Percentiles rank a stretch among this genome's conserved stretches.
These are phyloP conservation scores for Napeogenes inachia DNA, from an alignment of 2,888 invertebrate species.

Conservation along the genomic window DNA sequence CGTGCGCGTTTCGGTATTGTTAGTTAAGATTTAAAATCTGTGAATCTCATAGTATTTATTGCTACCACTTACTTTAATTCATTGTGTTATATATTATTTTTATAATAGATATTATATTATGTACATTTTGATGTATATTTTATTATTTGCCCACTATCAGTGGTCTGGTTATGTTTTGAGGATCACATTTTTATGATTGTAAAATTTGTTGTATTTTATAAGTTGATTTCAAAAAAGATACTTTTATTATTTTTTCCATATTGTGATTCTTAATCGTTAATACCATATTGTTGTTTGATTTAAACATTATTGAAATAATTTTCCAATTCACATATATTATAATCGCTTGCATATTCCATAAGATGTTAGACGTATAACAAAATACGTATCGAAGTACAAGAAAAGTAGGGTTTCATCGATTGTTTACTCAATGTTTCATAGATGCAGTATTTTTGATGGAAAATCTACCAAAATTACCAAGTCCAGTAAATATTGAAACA, in stretches of 20 bases:
- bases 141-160: constrained; percentile 71
- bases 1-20: constrained; percentile 73
- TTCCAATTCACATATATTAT: constrained; percentile 45
- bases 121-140: constrained; percentile 78
- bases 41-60: constrained; percentile 78
- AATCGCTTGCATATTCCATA: constrained; percentile 54
- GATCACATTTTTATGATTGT: constrained; percentile 70
- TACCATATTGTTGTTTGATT: constrained; percentile 57
- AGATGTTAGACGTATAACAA: constrained; percentile 66
- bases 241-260: constrained; percentile 55
- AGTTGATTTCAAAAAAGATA: constrained; percentile 62
- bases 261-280: constrained; percentile 58
- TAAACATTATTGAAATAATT: constrained; percentile 45
- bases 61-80: constrained; percentile 73
- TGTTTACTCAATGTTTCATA: constrained; percentile 44
- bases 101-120: constrained; percentile 75
- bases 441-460: constrained; percentile 66
- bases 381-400: constrained; percentile 78
- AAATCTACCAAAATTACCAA: constrained; percentile 57
- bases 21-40: constrained; percentile 77
- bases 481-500: constrained; percentile 55
- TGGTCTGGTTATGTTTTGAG: constrained; percentile 69
- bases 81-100: constrained; percentile 74
- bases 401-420: constrained; percentile 58
- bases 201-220: constrained; percentile 74